Evolutionary conservation across 2,797 vertebrate species (phyloP).

Genomic region (Eulemur mongoz): DNA sequence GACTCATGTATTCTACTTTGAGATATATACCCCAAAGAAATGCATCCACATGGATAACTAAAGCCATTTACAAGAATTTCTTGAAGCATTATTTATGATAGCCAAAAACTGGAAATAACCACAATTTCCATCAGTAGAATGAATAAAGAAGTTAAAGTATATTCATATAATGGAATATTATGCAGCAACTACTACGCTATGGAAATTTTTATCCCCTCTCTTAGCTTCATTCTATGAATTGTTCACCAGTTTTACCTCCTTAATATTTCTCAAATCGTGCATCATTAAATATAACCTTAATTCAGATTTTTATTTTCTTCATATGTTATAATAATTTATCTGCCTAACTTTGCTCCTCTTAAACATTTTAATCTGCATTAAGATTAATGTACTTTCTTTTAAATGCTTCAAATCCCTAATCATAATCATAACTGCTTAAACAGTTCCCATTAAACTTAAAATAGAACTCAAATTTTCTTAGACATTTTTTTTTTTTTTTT

Average conservation of each 20-base stretch:
- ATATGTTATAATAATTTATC: neutral
- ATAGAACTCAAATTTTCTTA: neutral
- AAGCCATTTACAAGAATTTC: neutral
- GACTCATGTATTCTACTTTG: neutral
- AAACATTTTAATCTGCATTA: neutral
- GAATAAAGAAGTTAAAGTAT: neutral
- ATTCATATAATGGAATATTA: neutral
- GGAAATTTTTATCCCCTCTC: neutral
- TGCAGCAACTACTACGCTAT: neutral
- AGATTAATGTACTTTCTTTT: neutral
- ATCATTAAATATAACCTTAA: conserved; percentile 4
- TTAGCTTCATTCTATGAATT: neutral
- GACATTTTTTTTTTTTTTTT: neutral
- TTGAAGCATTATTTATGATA: neutral
- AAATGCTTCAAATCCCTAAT: neutral
- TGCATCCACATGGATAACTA: neutral
- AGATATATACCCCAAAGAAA: neutral
- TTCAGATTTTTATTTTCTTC: neutral
- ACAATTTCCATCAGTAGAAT: neutral
- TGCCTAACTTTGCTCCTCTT: neutral
- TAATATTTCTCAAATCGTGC: neutral
- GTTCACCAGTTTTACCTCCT: neutral
- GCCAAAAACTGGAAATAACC: neutral
- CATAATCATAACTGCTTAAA: neutral
- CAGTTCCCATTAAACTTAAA: neutral